These are phyloP conservation scores for Aphelinus atriplicis DNA, from an alignment of 1,140 invertebrate species.

Conservation along the genomic window DNA sequence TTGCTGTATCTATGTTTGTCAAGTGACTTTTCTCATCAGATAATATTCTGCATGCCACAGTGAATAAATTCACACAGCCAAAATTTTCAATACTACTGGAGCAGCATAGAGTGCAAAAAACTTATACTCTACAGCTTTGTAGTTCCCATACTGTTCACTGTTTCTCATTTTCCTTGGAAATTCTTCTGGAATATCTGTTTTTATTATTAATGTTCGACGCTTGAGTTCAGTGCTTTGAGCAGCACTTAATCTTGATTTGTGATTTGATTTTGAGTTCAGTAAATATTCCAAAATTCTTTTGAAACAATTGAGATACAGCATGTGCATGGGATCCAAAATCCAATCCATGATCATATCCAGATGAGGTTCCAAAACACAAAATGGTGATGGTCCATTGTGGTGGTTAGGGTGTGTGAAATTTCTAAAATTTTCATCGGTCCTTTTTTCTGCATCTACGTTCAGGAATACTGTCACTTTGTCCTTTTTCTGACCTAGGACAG, in stretches of 20 bases:
- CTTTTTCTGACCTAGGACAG: slow-evolving; percentile 23
- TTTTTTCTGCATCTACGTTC: slow-evolving; percentile 6
- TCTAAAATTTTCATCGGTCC: slow-evolving; percentile 42
- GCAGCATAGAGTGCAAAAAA: slow-evolving; percentile 42
- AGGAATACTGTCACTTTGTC: slow-evolving; percentile 13
- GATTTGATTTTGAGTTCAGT: background rate
- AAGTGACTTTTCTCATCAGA: slow-evolving; percentile 29
- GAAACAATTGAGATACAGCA: background rate
- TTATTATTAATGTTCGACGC: background rate
- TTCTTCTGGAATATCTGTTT: slow-evolving; percentile 39
- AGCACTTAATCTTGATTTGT: background rate
- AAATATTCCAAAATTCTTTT: too few species aligned
- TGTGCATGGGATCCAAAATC: background rate
- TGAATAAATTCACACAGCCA: slow-evolving; percentile 39
- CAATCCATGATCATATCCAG: background rate
- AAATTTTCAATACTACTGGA: slow-evolving; percentile 39
- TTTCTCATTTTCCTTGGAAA: slow-evolving; percentile 45
- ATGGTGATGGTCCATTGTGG: background rate
- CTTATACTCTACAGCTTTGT: slow-evolving; percentile 41
- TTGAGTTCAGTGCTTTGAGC: background rate
- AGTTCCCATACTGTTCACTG: slow-evolving; percentile 29
- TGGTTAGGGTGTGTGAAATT: slow-evolving; percentile 18
- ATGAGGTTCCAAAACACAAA: background rate
- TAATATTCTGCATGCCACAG: slow-evolving; percentile 6
- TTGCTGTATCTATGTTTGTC: slow-evolving; percentile 30